These are phyloP conservation scores for Hiodon alosoides DNA, from an alignment of 2,113 vertebrate genomes.

Conservation along the genomic window DNA sequence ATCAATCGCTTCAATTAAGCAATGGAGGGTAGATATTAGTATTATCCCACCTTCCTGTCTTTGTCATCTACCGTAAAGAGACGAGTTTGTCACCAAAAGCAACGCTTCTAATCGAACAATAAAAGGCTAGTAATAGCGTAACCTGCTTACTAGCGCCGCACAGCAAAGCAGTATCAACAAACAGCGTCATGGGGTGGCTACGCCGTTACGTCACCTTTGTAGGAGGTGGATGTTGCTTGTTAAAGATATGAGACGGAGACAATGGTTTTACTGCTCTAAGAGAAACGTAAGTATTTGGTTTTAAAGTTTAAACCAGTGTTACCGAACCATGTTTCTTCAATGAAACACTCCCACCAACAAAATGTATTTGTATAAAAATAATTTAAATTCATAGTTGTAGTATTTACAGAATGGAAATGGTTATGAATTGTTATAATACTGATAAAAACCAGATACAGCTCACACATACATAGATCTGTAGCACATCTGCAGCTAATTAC, in stretches of 20 bases:
- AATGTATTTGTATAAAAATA: neutral
- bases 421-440: neutral
- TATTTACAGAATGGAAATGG: neutral
- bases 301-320: no score
- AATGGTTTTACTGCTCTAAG: neutral
- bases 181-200: conserved; percentile 39
- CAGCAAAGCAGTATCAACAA: conserved; percentile 28
- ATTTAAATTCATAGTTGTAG: no score
- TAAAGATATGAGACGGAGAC: neutral
- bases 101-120: conserved; percentile 24
- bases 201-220: conserved; percentile 39
- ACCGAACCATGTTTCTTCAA: no score
- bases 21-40: neutral
- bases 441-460: no score
- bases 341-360: no score
- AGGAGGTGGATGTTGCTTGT: conserved; percentile 22
- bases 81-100: no score
- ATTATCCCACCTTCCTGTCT: neutral
- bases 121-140: conserved; percentile 24
- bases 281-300: neutral
- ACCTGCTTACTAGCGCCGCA: conserved; percentile 30
- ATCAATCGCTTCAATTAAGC: neutral
- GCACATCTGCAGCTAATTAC: no score
- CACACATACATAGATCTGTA: no score
- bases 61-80: neutral